These are phyloP conservation scores for Microctonus hyperodae DNA, from an alignment of 2,888 invertebrate genomes.

Conservation along the genomic window DNA sequence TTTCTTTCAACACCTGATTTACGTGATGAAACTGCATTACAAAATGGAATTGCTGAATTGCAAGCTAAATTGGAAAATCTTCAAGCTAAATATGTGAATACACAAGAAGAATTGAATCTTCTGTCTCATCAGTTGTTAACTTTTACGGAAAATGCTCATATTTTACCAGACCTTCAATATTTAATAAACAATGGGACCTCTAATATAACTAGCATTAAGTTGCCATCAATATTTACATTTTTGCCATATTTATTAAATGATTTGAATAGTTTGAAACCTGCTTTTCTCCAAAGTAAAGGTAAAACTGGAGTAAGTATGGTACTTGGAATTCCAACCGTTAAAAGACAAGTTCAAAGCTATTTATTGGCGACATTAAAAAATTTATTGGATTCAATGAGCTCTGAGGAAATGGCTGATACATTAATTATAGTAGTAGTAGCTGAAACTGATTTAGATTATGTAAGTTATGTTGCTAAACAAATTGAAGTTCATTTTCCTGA, in stretches of 20 bases:
- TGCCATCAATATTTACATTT: conserved; percentile 85
- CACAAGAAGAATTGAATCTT: conserved; percentile 78
- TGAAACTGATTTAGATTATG: conserved; percentile 82
- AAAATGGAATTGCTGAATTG: conserved; percentile 73
- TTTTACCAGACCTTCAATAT: conserved; percentile 57
- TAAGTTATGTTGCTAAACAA: conserved; percentile 76
- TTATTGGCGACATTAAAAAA: conserved; percentile 85
- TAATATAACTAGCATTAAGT: conserved; percentile 66
- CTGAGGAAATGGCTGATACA: conserved; percentile 76
- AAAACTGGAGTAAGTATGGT: conserved; percentile 81
- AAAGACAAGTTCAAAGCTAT: conserved; percentile 86
- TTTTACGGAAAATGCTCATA: conserved; percentile 54
- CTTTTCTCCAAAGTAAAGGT: conserved; percentile 78
- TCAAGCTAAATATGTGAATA: conserved; percentile 78
- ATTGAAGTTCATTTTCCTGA: conserved; percentile 79
- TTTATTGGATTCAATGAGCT: conserved; percentile 79
- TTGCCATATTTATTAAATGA: conserved; percentile 86
- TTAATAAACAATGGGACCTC: conserved; percentile 62
- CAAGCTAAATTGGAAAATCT: conserved; percentile 80
- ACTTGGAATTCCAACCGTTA: conserved; percentile 89
- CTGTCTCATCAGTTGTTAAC: conserved; percentile 70
- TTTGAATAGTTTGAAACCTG: conserved; percentile 78
- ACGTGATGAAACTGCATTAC: conserved; percentile 52
- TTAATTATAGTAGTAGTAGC: conserved; percentile 88
- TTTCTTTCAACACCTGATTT: conserved; percentile 53